Percentiles rank a stretch among this genome's conserved stretches.
Evolutionary conservation across 2,888 invertebrate genomes (phyloP).

Genomic region (Dynastes grantii): DNA sequence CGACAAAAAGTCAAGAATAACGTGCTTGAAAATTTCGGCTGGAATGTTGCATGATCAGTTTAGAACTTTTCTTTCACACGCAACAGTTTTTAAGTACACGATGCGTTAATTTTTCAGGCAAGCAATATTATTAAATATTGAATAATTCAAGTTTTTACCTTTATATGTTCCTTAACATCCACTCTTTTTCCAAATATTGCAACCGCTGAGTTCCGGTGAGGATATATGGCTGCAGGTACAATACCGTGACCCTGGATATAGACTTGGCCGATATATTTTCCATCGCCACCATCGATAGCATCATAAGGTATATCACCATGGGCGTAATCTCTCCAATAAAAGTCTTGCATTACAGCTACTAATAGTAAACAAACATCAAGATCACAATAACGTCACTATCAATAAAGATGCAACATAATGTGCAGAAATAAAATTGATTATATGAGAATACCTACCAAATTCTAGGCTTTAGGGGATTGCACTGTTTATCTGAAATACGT

Average conservation of each 20-base stretch:
- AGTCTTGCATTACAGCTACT: conserved; percentile 9
- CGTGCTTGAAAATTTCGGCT: too few species aligned
- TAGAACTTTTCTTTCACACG: too few species aligned
- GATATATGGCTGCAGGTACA: conserved; percentile 21
- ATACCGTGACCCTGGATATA: background rate
- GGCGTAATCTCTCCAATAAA: conserved; percentile 25
- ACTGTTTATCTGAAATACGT: background rate
- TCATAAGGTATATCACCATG: conserved; percentile 37
- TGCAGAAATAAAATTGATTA: too few species aligned
- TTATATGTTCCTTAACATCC: background rate
- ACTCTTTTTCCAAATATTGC: background rate
- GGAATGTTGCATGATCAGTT: too few species aligned
- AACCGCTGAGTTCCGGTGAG: background rate
- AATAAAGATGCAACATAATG: background rate
- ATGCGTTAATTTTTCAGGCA: too few species aligned
- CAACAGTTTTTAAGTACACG: too few species aligned
- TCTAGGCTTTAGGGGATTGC: background rate
- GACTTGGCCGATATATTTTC: conserved; percentile 17
- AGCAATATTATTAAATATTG: background rate
- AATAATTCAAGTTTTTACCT: background rate
- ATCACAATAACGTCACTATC: background rate
- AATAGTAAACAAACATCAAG: background rate
- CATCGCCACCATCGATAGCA: conserved; percentile 15
- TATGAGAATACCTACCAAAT: background rate
- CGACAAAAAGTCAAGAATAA: too few species aligned